Conservation (phyloP, 2,888 invertebrate genomes). For the Dexiosoma caninum region DNA sequence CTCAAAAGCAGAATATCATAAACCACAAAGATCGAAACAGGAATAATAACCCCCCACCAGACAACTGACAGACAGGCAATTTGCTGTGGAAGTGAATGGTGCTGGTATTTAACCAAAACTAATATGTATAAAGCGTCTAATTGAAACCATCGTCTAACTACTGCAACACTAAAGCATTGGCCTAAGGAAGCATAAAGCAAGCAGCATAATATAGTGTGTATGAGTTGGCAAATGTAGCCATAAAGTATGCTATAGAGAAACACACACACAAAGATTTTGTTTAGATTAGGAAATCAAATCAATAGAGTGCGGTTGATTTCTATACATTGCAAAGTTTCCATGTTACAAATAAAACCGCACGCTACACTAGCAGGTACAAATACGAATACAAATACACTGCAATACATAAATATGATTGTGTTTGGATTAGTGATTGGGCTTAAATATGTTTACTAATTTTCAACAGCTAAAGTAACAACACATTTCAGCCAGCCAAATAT, state of each 20-base stretch:
- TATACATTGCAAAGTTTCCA: constrained; percentile 38
- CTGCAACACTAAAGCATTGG: constrained; percentile 27
- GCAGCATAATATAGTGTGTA: not conserved
- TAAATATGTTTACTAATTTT: constrained; percentile 28
- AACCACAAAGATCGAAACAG: constrained; percentile 2
- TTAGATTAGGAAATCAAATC: constrained; percentile 63
- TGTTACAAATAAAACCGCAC: constrained; percentile 37
- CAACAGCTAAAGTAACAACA: constrained; percentile 44
- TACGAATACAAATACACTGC: not conserved
- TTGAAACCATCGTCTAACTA: constrained; percentile 37
- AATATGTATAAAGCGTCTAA: constrained; percentile 27
- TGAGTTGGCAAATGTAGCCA: constrained; percentile 11
- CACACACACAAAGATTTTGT: constrained; percentile 20
- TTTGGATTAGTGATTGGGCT: not conserved
- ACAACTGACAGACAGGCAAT: not conserved
- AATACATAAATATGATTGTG: not conserved
- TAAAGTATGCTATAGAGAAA: constrained; percentile 16
- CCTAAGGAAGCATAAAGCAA: constrained; percentile 5
- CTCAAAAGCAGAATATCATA: not conserved
- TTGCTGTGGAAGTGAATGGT: not conserved
- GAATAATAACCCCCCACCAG: not conserved
- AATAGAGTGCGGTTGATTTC: constrained; percentile 60
- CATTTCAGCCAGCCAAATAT: constrained; percentile 13
- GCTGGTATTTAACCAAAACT: constrained; percentile 24
- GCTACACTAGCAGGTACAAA: not conserved